Base-by-base conservation (phyloP, 2,888 invertebrate genomes). In the Dolomedes plantarius region DNA sequence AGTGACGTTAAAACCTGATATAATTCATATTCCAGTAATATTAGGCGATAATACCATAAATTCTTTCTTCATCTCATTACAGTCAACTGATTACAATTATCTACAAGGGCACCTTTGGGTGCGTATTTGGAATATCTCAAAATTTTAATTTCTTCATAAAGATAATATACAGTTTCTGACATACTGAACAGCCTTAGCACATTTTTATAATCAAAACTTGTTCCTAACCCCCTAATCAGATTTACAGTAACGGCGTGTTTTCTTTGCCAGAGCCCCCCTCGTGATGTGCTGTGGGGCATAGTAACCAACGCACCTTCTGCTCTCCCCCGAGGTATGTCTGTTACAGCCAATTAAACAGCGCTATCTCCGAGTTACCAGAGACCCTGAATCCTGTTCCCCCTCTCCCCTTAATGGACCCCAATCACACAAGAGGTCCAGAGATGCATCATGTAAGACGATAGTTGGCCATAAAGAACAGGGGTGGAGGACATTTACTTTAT, bases 321-420 rank as follows among this genome's bases (percentile, higher is more conserved):
- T 36, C 23, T 23, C 56, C 56, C 23, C 56, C 23, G 23, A 56
- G 56, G 56, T 56, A 56, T 16, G 23, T 19, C 56, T 56, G 56
- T 56, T 56, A 56, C 56, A 23, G 56, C 56, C 56, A 56, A 56
- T 56, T 56, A 56, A 56, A 56, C 56, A 56, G 11, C 23, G 56
- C 56, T 56, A 56, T 56, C 56, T 56, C 3, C 11, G 6, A 23
- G 56, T 3, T 56, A 23, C 56, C 56, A 56, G 56, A 56, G 56
- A 56, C 56, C 56, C 23, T n/a, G 23, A 19, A 56, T 56, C 56
- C 23, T 23, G 1, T 16, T 56, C 56, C 56, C 56, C 56, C 19
- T 6, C 56, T 56, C 19, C 56, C 56, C 56, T 56, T 56, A 56
- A 56, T 56, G 56, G 19, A 56, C 56, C 56, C 56, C 23, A 56